Evolutionary conservation across 2,888 invertebrate species (phyloP).

Genomic region (Dasysyrphus tricinctus): DNA sequence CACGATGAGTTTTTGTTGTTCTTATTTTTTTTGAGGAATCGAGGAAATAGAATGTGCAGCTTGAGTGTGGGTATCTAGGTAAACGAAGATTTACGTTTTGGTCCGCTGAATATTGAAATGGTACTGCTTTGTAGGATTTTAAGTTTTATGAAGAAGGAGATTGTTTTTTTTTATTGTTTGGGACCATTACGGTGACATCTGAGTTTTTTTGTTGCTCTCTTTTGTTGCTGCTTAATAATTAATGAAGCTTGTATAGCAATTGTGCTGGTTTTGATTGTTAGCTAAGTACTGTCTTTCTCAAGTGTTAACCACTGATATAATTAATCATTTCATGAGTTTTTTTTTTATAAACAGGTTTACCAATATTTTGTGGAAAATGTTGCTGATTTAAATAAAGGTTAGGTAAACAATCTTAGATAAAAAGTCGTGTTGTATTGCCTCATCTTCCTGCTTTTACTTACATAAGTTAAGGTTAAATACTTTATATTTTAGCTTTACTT

Average conservation of each 20-base stretch:
- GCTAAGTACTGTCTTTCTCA: not conserved
- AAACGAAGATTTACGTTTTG: constrained; percentile 10
- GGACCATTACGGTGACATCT: constrained; percentile 14
- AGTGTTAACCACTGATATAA: not conserved
- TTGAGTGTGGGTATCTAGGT: not conserved
- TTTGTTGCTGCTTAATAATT: not conserved
- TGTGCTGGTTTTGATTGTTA: not conserved
- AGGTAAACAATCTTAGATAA: no score
- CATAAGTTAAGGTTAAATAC: no score
- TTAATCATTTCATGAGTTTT: not conserved
- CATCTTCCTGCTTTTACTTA: no score
- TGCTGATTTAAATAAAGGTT: not conserved
- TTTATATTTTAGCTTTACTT: no score
- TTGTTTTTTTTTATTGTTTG: not conserved
- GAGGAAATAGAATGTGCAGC: constrained; percentile 53
- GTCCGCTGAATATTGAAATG: constrained; percentile 38
- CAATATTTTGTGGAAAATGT: not conserved
- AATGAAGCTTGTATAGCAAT: not conserved
- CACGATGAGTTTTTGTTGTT: not conserved
- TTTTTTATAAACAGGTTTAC: not conserved
- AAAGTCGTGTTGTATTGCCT: no score
- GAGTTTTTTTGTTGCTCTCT: not conserved
- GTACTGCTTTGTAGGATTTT: not conserved
- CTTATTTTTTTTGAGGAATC: constrained; percentile 8
- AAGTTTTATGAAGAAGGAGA: not conserved